These are phyloP conservation scores for Zygothrica quintamaculata DNA, from an alignment of 2,888 invertebrate genomes.

Conservation along the genomic window DNA sequence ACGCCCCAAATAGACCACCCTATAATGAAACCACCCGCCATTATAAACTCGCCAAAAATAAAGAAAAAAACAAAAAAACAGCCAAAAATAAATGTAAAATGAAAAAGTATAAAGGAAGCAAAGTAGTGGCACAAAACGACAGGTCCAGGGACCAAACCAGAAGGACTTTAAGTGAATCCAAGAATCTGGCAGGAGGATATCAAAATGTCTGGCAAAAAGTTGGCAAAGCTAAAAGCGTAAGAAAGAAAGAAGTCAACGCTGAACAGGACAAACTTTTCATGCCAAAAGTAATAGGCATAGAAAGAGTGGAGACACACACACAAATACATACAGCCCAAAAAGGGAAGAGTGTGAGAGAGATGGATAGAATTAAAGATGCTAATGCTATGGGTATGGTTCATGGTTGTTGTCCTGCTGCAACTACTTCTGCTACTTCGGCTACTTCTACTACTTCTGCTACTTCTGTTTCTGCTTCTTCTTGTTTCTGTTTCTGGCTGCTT, in stretches of 20 bases:
- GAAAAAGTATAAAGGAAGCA: neutral
- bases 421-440: too few species aligned
- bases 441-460: too few species aligned
- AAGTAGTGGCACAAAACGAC: constrained; percentile 5
- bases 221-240: constrained; percentile 55
- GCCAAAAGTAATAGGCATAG: constrained; percentile 79
- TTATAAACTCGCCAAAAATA: constrained; percentile 58
- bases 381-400: too few species aligned
- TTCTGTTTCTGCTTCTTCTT: neutral
- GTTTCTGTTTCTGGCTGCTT: constrained; percentile 5
- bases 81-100: too few species aligned
- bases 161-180: neutral
- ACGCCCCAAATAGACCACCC: constrained; percentile 51
- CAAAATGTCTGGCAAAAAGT: constrained; percentile 64
- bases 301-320: constrained; percentile 9
- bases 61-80: constrained; percentile 26
- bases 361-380: constrained; percentile 15
- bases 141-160: constrained; percentile 1
- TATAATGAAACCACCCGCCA: too few species aligned
- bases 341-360: neutral
- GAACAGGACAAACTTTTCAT: constrained; percentile 75
- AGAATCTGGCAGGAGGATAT: constrained; percentile 18
- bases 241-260: constrained; percentile 70
- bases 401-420: too few species aligned
- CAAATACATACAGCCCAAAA: too few species aligned